These are phyloP conservation scores for Ctenochaetus hawaiiensis DNA, from an alignment of 2,797 vertebrate species.

Conservation along the genomic window DNA sequence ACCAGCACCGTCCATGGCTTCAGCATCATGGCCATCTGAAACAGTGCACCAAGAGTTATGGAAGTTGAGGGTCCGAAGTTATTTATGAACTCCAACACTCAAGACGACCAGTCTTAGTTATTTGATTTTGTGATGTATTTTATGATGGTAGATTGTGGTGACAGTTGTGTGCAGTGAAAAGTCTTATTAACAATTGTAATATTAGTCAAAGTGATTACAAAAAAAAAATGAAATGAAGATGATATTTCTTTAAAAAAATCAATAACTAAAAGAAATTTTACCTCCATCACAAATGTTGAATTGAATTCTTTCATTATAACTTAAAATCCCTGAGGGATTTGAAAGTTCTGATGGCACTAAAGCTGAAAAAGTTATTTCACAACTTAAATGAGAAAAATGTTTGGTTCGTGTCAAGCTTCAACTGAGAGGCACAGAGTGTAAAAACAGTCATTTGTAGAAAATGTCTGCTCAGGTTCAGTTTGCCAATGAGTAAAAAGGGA, in stretches of 20 bases:
- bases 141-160: not conserved
- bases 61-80: not conserved
- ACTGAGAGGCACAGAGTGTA: not conserved
- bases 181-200: not conserved
- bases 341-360: not conserved
- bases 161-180: not conserved
- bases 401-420: not conserved
- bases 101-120: not conserved
- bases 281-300: not conserved
- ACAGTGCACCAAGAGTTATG: not conserved
- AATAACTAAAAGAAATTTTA: not conserved
- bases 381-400: not conserved
- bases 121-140: not conserved
- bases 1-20: conserved; percentile 91
- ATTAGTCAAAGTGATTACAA: not conserved
- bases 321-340: not conserved
- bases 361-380: not conserved
- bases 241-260: not conserved
- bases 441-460: not conserved
- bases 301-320: not conserved
- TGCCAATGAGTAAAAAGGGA: conserved; percentile 1
- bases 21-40: conserved; percentile 75
- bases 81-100: not conserved
- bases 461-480: not conserved
- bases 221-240: not conserved